A percentile compares a stretch with the other conserved stretches of the same genome.
Conservation (phyloP, 2,797 vertebrate species). For the Gymnothorax reevesii region DNA sequence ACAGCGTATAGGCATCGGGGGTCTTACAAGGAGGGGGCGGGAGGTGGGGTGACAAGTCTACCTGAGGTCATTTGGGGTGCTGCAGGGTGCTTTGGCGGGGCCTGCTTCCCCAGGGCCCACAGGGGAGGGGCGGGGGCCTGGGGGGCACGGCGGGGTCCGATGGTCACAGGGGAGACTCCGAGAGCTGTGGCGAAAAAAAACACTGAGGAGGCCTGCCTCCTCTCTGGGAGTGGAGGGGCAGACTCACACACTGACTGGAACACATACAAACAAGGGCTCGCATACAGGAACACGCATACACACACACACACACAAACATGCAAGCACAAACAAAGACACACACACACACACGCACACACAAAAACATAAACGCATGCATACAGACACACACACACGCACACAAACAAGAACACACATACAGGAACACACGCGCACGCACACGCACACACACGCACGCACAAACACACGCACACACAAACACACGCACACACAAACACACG, state of each 20-base stretch:
- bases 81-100: slow-evolving; percentile 79
- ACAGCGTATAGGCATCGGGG: slow-evolving; percentile 14
- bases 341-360: background rate
- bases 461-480: background rate
- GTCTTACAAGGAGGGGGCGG: background rate
- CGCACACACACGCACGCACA: background rate
- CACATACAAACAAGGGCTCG: background rate
- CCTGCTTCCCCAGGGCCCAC: slow-evolving; percentile 77
- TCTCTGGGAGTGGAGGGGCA: slow-evolving; percentile 32
- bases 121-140: slow-evolving; percentile 79
- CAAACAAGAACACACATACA: slow-evolving; percentile 29
- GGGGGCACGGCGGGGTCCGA: slow-evolving; percentile 83
- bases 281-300: background rate
- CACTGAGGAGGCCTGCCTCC: slow-evolving; percentile 57
- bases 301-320: slow-evolving; percentile 1
- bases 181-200: slow-evolving; percentile 85
- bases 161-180: slow-evolving; percentile 87
- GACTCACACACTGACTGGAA: slow-evolving; percentile 23
- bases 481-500: background rate
- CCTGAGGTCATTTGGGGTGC: slow-evolving; percentile 91
- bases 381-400: slow-evolving; percentile 1
- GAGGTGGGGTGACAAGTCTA: slow-evolving; percentile 72
- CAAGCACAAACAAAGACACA: background rate
- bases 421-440: background rate
- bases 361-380: background rate